phyloP scores from a whole-genome alignment of 2,888 invertebrate genomes.

The Smittia sp. region DNA sequence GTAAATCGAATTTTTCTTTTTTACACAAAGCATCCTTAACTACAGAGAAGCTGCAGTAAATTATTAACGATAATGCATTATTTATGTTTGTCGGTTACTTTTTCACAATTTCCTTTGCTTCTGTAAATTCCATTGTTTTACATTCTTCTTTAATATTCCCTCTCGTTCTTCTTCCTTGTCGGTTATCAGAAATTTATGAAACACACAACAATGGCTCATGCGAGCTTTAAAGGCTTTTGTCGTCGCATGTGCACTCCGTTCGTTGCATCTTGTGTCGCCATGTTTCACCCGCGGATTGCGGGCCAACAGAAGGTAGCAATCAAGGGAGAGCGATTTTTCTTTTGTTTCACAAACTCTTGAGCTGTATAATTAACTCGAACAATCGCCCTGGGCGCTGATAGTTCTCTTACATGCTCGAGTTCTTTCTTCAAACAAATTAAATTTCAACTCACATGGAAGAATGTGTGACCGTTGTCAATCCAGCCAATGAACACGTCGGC shows the following conservation, averaged over 20 bases:
- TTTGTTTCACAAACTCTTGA: not conserved
- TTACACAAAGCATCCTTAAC: not conserved
- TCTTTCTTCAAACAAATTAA: not conserved
- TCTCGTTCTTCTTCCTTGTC: conserved; percentile 11
- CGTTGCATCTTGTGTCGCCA: not conserved
- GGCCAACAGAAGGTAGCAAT: not conserved
- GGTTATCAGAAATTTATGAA: conserved; percentile 20
- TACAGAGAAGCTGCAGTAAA: not conserved
- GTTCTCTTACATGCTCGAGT: not conserved
- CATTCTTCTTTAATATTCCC: not conserved
- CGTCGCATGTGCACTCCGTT: conserved; percentile 2
- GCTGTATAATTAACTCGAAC: not conserved
- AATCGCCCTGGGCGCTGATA: not conserved
- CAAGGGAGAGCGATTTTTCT: not conserved
- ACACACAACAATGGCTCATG: conserved; percentile 1
- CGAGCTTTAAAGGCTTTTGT: not conserved
- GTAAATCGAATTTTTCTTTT: conserved; percentile 12
- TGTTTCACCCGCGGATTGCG: not conserved
- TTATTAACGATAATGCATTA: conserved; percentile 20
- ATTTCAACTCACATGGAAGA: conserved; percentile 68
- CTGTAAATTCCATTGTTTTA: conserved; percentile 20
- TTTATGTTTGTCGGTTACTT: conserved; percentile 8
- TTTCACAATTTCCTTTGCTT: not conserved
- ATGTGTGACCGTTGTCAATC: conserved; percentile 78
- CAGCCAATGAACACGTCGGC: conserved; percentile 87